Percentiles rank a stretch among this genome's conserved stretches.
Evolutionary conservation across 2,888 invertebrate genomes (phyloP).

Genomic region (Euzetes globulus): DNA sequence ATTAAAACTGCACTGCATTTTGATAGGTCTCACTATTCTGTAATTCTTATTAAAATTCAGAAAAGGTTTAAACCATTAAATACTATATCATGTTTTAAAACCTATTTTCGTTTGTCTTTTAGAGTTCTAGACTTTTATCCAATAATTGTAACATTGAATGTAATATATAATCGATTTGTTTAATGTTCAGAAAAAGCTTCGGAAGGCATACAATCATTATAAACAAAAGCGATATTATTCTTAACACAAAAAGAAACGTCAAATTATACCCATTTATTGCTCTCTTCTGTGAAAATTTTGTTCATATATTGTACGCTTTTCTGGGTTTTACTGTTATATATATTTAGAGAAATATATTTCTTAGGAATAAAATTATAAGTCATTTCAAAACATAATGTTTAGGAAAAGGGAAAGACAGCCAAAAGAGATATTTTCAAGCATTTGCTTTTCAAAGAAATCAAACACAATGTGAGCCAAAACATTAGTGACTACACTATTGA

Average conservation of each 20-base stretch:
- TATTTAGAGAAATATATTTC: no score
- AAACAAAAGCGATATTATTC: neutral
- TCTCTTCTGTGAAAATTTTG: neutral
- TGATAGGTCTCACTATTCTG: neutral
- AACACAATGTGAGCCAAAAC: neutral
- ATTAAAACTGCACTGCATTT: neutral
- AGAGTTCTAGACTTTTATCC: neutral
- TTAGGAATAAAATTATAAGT: neutral
- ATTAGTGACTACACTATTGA: neutral
- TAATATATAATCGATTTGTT: neutral
- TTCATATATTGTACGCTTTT: neutral
- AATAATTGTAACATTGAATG: neutral
- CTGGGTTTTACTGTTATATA: no score
- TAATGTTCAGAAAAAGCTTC: neutral
- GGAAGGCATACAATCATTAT: neutral
- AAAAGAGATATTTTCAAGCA: neutral
- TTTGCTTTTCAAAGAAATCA: neutral
- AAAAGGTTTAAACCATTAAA: neutral
- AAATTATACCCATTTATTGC: neutral
- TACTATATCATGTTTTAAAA: neutral
- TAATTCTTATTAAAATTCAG: neutral
- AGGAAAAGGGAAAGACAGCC: neutral
- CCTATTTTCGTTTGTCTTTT: neutral
- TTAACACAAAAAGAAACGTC: neutral
- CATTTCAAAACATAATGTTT: neutral